A percentile compares a stretch with the other conserved stretches of the same genome.
These are phyloP conservation scores for Heliconius hermathena DNA, from an alignment of 1,140 invertebrate genomes.

Conservation along the genomic window DNA sequence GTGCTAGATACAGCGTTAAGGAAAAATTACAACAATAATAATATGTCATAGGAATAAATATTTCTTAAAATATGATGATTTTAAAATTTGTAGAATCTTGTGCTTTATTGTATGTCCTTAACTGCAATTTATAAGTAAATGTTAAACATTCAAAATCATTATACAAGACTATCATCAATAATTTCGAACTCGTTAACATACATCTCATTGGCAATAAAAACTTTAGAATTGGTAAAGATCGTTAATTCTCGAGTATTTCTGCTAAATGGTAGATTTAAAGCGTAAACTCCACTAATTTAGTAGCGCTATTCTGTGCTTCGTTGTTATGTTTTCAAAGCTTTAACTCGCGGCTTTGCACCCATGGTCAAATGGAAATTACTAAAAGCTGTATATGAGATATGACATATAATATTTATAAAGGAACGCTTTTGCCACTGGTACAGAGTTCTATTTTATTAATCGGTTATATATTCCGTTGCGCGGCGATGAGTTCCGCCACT, in stretches of 20 bases:
- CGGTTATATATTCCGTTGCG: too few relatives aligned
- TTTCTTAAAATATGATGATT: background rate
- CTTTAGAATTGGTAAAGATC: conserved; percentile 29
- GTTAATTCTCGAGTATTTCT: conserved; percentile 31
- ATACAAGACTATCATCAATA: background rate
- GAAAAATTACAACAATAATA: too few relatives aligned
- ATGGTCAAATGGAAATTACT: too few relatives aligned
- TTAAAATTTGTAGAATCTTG: background rate
- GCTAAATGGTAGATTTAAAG: conserved; percentile 36
- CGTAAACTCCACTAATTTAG: background rate
- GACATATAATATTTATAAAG: too few relatives aligned
- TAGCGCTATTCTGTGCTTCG: background rate
- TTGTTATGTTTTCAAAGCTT: too few relatives aligned
- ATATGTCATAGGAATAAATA: background rate
- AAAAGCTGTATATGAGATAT: too few relatives aligned
- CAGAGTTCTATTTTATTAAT: too few relatives aligned
- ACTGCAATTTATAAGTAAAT: background rate
- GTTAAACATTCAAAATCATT: background rate
- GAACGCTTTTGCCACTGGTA: too few relatives aligned
- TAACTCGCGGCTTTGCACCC: too few relatives aligned
- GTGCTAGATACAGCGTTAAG: too few relatives aligned
- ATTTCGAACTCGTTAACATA: conserved; percentile 16
- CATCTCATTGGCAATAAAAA: conserved; percentile 28
- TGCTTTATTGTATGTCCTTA: background rate
- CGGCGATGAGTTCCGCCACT: too few relatives aligned